phyloP scores from a whole-genome alignment of 2,113 vertebrate genomes.

The Nesoenas mayeri region DNA sequence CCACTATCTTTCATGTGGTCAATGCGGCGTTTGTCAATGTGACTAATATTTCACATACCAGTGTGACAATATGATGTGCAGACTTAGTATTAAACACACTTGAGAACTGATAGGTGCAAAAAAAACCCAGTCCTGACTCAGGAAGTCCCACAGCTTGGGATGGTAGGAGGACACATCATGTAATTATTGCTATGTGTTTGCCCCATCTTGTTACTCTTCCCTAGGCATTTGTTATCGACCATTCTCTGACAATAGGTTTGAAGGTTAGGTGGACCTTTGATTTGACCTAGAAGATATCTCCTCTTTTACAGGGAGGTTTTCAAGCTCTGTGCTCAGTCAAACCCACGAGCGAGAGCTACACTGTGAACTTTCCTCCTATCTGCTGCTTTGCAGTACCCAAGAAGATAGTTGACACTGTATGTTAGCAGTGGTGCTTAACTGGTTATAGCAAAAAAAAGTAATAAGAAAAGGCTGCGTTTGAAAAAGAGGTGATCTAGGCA shows the following conservation, averaged over 20 bases:
- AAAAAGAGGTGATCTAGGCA: not conserved
- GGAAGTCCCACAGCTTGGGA: not conserved
- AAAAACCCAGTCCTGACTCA: not conserved
- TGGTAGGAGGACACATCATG: not conserved
- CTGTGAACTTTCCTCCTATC: not conserved
- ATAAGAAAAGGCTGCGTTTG: not conserved
- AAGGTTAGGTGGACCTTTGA: not conserved
- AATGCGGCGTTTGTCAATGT: not conserved
- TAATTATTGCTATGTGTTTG: not conserved
- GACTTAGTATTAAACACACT: not conserved
- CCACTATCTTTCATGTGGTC: not conserved
- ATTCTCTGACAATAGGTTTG: not conserved
- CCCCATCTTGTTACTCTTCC: not conserved
- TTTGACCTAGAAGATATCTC: not conserved
- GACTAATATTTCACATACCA: not conserved
- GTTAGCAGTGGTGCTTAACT: not conserved
- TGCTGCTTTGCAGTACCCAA: not conserved
- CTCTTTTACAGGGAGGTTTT: not conserved
- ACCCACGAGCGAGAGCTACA: not conserved
- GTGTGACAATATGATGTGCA: not conserved
- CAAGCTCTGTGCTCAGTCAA: not conserved
- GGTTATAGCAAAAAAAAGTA: not conserved
- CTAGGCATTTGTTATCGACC: not conserved
- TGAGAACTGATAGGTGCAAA: not conserved
- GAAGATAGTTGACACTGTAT: accelerated